Conservation (phyloP, 1,140 invertebrate genomes). For the Oryctes rhinoceros region DNA sequence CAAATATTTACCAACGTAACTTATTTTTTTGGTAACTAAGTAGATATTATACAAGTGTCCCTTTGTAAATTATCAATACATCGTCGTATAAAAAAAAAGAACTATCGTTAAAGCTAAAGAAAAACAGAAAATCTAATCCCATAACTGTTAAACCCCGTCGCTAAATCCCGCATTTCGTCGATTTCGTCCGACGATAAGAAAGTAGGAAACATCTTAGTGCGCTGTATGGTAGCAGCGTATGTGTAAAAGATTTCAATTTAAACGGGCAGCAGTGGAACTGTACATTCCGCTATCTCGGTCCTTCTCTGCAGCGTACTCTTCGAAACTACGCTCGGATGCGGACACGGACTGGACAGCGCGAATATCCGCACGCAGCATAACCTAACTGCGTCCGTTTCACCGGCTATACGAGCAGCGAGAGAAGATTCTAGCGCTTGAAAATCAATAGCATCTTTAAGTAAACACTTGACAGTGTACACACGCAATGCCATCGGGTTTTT, state of each 20-base stretch:
- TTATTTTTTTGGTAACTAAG: too few species aligned
- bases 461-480: constrained; percentile 62
- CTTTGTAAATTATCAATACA: too few species aligned
- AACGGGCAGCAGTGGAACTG: constrained; percentile 54
- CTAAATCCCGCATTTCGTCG: too few species aligned
- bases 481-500: constrained; percentile 54
- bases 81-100: too few species aligned
- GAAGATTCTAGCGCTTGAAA: constrained; percentile 51
- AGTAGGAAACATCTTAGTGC: not conserved
- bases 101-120: too few species aligned
- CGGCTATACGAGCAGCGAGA: too few species aligned
- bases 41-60: too few species aligned
- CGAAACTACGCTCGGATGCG: not conserved
- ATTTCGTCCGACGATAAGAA: too few species aligned
- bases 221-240: constrained; percentile 38
- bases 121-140: too few species aligned
- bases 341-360: not conserved
- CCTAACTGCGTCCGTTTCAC: not conserved
- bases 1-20: too few species aligned
- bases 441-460: constrained; percentile 61
- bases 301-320: not conserved
- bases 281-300: not conserved
- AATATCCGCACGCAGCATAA: not conserved
- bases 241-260: constrained; percentile 60
- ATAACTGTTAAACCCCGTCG: too few species aligned